A percentile compares a stretch with the other conserved stretches of the same genome.
Evolutionary conservation across 2,797 vertebrate genomes (phyloP).

Genomic region (Tapera naevia): DNA sequence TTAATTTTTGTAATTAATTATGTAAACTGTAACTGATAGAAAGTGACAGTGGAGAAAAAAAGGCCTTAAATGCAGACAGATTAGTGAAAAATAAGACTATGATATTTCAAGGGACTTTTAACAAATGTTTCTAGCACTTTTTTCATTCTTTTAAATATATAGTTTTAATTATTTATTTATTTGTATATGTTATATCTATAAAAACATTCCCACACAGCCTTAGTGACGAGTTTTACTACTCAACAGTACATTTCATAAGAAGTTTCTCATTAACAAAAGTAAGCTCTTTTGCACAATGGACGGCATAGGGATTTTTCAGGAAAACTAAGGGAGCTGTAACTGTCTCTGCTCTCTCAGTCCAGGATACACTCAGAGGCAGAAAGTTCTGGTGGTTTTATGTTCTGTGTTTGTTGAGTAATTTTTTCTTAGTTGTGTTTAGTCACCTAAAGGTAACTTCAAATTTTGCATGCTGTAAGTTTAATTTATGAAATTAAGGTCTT

Average conservation of each 20-base stretch:
- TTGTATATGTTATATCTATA: background rate
- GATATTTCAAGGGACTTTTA: background rate
- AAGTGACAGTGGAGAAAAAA: background rate
- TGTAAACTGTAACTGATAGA: background rate
- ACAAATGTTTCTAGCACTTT: background rate
- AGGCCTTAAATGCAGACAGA: background rate
- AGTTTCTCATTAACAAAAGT: background rate
- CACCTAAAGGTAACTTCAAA: background rate
- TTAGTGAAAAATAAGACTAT: background rate
- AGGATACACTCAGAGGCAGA: background rate
- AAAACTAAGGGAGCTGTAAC: background rate
- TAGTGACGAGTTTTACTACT: background rate
- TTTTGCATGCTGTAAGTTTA: background rate
- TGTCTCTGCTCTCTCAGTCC: background rate
- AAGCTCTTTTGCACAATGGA: background rate
- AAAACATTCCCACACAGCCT: background rate
- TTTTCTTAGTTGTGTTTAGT: background rate
- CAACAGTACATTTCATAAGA: background rate
- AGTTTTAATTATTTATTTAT: background rate
- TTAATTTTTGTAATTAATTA: background rate
- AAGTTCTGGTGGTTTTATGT: background rate
- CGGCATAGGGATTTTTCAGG: background rate
- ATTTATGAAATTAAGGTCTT: background rate
- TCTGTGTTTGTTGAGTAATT: background rate
- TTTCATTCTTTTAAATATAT: background rate